Base-by-base conservation (phyloP, 2,888 invertebrate genomes). In the Cheilosia variabilis region DNA sequence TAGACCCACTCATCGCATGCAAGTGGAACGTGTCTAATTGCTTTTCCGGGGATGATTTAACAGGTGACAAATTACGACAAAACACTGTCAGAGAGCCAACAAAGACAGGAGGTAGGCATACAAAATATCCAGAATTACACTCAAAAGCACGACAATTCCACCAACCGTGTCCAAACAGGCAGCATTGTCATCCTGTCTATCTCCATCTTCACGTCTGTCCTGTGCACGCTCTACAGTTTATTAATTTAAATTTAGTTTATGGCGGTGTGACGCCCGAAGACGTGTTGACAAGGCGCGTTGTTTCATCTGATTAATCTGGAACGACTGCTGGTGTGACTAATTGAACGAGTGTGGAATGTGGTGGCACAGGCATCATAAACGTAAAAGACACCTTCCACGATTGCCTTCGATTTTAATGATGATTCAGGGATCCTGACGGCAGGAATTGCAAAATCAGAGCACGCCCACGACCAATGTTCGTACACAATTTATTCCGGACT, bases 11-110 rank as follows among this genome's bases (percentile, higher is more conserved):
- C 69, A 84, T 79, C 84, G n/a, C n/a, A 75, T 79, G 55, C 60
- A 88, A 88, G 87, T 88, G 87, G 87, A 88, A 88, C 88, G 88
- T 88, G 88, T 88, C 88, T 88, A 88, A 88, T 88, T 88, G 88
- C 87, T 82, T 88, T 88, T 88, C 87, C 84, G 69, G 78, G 81
- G 84, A 87, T 77, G 79, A 86, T 87, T 88, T 87, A 88, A 75
- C 88, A 88, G 88, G 88, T 88, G 88, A 88, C 88, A 88, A 88
- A 88, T 88, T 88, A 80, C 81, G 84, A 79, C 77, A 87, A 87
- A 66, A 63, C 68, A 81, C 68, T 73, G 76, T 17, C 75, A 73
- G 22, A 62, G 60, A 62, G 60, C 47, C 69, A 75, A 65, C 62
- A 78, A 50, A 63, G 69, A 77, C 10, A 66, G 52, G 34, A 37